Evolutionary conservation across 2,888 invertebrate species (phyloP).

Genomic region (Sabatieria punctata): DNA sequence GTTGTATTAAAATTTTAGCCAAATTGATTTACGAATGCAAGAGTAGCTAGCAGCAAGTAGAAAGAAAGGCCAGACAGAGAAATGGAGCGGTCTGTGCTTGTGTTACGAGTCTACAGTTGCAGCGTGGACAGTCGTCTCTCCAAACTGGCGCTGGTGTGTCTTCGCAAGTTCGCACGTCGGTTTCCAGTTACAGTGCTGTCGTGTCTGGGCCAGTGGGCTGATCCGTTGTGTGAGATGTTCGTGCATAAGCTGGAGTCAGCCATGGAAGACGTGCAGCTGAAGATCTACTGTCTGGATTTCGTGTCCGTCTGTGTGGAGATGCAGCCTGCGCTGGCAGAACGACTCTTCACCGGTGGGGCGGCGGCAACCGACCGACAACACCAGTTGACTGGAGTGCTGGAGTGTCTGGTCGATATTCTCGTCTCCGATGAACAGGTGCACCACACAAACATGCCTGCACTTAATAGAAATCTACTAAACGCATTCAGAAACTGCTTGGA

Average conservation of each 20-base stretch:
- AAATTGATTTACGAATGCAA: too few relatives aligned
- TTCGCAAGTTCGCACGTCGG: neutral
- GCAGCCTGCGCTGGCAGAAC: neutral
- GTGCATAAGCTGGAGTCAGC: neutral
- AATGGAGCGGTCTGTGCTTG: too few relatives aligned
- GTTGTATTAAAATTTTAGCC: too few relatives aligned
- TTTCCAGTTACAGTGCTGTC: neutral
- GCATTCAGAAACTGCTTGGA: too few relatives aligned
- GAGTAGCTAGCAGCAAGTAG: too few relatives aligned
- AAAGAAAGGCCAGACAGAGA: too few relatives aligned
- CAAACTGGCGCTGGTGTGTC: neutral
- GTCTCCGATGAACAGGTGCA: too few relatives aligned
- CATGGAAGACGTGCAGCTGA: neutral
- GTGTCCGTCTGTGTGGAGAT: neutral
- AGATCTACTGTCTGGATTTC: neutral
- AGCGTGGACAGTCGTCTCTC: neutral
- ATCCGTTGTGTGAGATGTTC: neutral
- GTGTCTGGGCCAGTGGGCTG: neutral
- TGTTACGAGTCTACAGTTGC: too few relatives aligned
- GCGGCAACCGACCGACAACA: neutral
- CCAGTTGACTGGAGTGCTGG: too few relatives aligned
- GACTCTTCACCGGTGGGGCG: neutral
- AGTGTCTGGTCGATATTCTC: too few relatives aligned
- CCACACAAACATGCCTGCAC: too few relatives aligned
- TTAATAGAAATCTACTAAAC: too few relatives aligned